Evolutionary conservation across 2,888 invertebrate species (phyloP), one percentile per base, ranked within the genome.

Genomic region (Tromatobia lineatoria): DNA sequence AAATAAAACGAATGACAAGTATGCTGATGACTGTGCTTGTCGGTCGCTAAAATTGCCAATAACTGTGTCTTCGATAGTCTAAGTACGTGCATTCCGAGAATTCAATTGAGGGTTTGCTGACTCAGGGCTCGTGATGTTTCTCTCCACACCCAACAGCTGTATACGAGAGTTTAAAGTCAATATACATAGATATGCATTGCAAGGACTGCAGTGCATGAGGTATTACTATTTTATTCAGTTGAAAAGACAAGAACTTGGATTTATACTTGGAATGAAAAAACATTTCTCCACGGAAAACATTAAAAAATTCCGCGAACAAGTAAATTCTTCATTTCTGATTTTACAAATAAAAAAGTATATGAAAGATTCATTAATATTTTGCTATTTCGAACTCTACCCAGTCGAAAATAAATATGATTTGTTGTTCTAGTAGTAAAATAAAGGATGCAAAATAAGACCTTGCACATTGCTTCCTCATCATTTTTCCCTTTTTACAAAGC

Each of bases 51-150:
- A 54, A 11, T 23, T 0, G 10, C 3, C 54, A 54, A 23, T 13
- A 23, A 54, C 54, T 23, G 10, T 34, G n/a, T 34, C 15, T 13
- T 34, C n/a, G 29, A 29, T 34, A n/a, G 29, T 29, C 47, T 25
- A 25, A 0, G 64, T 38, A 64, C 64, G 80, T 76, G 75, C 71
- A 76, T 76, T 61, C 13, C 66, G 50, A 83, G 18, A 83, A 67
- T 76, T 59, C 57, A 71, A 80, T 23, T 29, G 47, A 71, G 29
- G 59, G 59, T 70, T 70, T 76, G 80, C 83, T 83, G 83, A 83
- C 80, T 80, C 80, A 80, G 83, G 67, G 42, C 18, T 45, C 69
- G 54, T 45, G 57, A 75, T 80, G 50, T 66, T 25, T 54, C 76
- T 66, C 54, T 50, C 25, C 18, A 57, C 54, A 61, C 59, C 52